phyloP scores from a whole-genome alignment of 2,797 vertebrate genomes.

The Mastacembelus armatus region DNA sequence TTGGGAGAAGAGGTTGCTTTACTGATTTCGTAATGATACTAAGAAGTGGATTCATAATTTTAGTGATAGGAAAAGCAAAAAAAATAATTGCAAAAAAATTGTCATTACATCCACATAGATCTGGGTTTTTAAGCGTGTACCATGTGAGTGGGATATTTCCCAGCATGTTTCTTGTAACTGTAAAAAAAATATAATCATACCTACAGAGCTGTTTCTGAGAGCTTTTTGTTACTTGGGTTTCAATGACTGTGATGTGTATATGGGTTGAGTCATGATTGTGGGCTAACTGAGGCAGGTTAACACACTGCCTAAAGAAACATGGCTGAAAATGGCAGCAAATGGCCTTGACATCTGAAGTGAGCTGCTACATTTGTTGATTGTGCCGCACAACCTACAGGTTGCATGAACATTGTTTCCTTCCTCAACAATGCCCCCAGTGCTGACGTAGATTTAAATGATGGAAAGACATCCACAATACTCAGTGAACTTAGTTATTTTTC shows the following conservation, averaged over 20 bases:
- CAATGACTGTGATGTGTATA: not conserved
- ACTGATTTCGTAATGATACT: not conserved
- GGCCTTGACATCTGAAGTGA: constrained; percentile 39
- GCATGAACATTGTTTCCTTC: not conserved
- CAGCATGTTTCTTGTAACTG: not conserved
- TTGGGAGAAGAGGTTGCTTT: not conserved
- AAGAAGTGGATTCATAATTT: too few relatives aligned
- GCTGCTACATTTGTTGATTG: constrained; percentile 20
- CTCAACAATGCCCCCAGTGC: constrained; percentile 1
- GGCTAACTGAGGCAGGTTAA: not conserved
- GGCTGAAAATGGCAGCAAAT: constrained; percentile 6
- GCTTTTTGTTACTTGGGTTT: not conserved
- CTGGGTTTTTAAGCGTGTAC: too few relatives aligned
- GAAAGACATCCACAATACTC: constrained; percentile 9
- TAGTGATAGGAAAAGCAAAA: too few relatives aligned
- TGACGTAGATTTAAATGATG: constrained; percentile 40
- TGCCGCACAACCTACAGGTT: constrained; percentile 10
- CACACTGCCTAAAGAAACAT: not conserved
- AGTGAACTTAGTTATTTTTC: constrained; percentile 24
- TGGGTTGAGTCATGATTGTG: not conserved
- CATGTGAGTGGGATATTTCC: not conserved
- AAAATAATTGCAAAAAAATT: not conserved
- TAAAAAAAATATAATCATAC: not conserved
- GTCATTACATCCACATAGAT: not conserved
- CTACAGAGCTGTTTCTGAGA: not conserved